Conservation (phyloP, 2,113 vertebrate genomes). For the Phaethornis superciliosus region DNA sequence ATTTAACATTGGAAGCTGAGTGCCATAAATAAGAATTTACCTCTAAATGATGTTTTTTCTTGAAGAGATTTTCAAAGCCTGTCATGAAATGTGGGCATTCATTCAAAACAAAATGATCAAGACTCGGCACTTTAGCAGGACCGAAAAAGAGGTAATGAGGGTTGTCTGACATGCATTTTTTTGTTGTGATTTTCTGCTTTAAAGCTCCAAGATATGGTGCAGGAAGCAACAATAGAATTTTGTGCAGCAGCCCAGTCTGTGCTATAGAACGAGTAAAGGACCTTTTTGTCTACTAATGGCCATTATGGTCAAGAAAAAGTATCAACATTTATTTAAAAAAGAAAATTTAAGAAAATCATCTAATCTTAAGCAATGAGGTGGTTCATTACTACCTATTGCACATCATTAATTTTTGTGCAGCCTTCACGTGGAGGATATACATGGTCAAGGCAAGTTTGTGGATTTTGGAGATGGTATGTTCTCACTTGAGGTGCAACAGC, state of each 20-base stretch:
- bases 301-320: background rate
- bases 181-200: background rate
- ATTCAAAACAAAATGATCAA: background rate
- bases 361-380: background rate
- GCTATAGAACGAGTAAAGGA: background rate
- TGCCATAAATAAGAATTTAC: background rate
- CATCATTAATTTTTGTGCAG: background rate
- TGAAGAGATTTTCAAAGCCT: background rate
- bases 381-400: background rate
- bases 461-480: background rate
- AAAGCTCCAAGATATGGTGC: background rate
- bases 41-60: background rate
- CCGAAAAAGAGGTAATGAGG: background rate
- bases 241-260: background rate
- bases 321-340: background rate
- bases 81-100: background rate
- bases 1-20: background rate
- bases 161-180: background rate
- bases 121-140: background rate
- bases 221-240: background rate
- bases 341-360: background rate
- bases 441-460: background rate
- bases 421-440: rapidly evolving
- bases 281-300: background rate
- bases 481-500: background rate